Percentiles rank a stretch among this genome's conserved stretches.
phyloP scores from a whole-genome alignment of 2,797 vertebrate genomes.

The Dicrostonyx torquatus region DNA sequence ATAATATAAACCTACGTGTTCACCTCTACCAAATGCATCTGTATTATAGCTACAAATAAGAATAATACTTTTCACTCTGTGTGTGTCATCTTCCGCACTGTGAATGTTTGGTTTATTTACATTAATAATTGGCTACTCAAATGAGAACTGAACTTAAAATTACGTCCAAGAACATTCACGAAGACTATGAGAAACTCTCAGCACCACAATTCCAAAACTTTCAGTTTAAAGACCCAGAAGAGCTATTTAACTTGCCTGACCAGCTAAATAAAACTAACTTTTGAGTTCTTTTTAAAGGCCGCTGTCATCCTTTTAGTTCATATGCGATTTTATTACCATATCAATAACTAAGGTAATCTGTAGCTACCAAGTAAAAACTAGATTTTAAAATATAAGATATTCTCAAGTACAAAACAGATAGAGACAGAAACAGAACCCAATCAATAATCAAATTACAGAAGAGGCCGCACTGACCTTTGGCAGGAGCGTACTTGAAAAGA shows the following conservation, averaged over 20 bases:
- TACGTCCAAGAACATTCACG: background rate
- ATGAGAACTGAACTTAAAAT: background rate
- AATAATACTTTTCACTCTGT: conserved; percentile 3
- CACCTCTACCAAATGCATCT: background rate
- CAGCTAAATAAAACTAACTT: background rate
- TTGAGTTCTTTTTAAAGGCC: background rate
- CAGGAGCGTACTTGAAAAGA: background rate
- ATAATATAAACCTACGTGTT: background rate
- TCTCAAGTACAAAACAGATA: conserved; percentile 7
- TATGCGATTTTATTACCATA: background rate
- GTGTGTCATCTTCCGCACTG: background rate
- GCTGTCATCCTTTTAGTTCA: background rate
- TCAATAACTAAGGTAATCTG: conserved; percentile 8
- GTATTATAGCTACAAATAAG: background rate
- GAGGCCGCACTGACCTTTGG: accelerated
- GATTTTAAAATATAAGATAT: conserved; percentile 47
- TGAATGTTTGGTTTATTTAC: conserved; percentile 22
- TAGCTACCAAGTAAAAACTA: background rate
- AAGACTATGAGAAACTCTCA: background rate
- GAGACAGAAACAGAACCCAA: conserved; percentile 20
- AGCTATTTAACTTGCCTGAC: background rate
- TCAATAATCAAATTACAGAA: background rate
- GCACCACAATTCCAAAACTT: background rate
- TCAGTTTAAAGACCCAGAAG: background rate
- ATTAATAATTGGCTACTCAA: conserved; percentile 31